Evolutionary conservation across 53 echinoderm and acorn worm genomes (phyloP).

Genomic region (Luidia sarsii): DNA sequence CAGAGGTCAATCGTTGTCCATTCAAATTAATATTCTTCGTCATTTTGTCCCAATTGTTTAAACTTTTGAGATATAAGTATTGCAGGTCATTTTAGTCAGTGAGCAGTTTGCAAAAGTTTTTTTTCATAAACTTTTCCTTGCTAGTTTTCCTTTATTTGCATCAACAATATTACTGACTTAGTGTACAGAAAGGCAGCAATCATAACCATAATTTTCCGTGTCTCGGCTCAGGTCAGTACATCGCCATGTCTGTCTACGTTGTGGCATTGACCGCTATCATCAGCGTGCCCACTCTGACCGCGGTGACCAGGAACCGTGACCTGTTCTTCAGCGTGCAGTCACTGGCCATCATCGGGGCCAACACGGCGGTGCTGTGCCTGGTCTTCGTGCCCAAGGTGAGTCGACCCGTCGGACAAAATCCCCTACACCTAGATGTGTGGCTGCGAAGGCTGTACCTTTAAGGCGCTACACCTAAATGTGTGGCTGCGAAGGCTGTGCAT

Average conservation of each 20-base stretch:
- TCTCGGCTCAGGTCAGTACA: constrained; percentile 57
- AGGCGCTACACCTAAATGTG: too few relatives aligned
- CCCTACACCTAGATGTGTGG: too few relatives aligned
- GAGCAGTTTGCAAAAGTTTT: too few relatives aligned
- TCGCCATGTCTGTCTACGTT: constrained; percentile 64
- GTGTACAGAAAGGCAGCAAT: neutral
- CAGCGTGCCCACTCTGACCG: constrained; percentile 49
- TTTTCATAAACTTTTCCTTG: neutral
- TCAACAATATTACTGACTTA: neutral
- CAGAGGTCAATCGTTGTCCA: too few relatives aligned
- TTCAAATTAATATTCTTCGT: too few relatives aligned
- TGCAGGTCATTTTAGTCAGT: too few relatives aligned
- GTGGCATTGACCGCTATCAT: constrained; percentile 47
- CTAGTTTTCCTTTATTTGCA: neutral
- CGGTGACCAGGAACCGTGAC: constrained; percentile 22
- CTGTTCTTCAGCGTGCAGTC: constrained; percentile 52
- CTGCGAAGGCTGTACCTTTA: too few relatives aligned
- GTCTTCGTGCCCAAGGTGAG: constrained; percentile 69
- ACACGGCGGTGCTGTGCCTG: constrained; percentile 59
- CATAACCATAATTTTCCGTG: neutral
- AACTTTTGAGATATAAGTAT: too few relatives aligned
- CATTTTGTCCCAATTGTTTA: too few relatives aligned
- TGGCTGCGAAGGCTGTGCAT: too few relatives aligned
- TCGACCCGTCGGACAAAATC: too few relatives aligned
- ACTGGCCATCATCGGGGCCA: constrained; percentile 47